Conservation (phyloP, 2,888 invertebrate genomes). For the Digitonthophagus gazella region DNA sequence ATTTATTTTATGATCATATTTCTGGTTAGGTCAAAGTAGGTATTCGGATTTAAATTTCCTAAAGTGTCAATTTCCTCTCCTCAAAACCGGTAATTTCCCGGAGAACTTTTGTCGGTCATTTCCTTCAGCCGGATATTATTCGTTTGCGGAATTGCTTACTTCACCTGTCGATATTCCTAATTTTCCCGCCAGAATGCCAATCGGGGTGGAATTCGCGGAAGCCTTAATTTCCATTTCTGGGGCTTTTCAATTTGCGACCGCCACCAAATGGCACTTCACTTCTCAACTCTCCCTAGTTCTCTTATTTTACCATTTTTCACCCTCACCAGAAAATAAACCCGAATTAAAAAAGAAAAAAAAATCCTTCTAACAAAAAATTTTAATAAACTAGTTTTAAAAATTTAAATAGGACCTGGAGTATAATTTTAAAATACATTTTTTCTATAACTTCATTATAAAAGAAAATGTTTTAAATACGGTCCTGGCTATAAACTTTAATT, state of each 20-base stretch:
- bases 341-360: background rate
- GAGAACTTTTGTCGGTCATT: no score
- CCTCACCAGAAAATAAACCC: background rate
- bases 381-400: no score
- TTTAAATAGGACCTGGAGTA: no score
- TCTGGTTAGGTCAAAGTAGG: no score
- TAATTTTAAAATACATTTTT: no score
- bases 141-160: slow-evolving; percentile 34
- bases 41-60: slow-evolving; percentile 7
- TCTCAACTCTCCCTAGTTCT: background rate
- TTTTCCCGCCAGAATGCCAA: slow-evolving; percentile 27
- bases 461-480: no score
- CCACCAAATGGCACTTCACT: background rate
- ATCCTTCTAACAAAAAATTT: background rate
- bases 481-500: no score
- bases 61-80: slow-evolving; percentile 8
- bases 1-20: no score
- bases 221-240: slow-evolving; percentile 37
- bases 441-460: no score
- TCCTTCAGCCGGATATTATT: slow-evolving; percentile 31
- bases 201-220: slow-evolving; percentile 32
- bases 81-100: slow-evolving; percentile 13
- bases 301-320: background rate
- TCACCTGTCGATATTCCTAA: slow-evolving; percentile 36
- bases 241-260: slow-evolving; percentile 23